phyloP scores from a whole-genome alignment of 2,888 invertebrate species.

The Ligdia adustata region DNA sequence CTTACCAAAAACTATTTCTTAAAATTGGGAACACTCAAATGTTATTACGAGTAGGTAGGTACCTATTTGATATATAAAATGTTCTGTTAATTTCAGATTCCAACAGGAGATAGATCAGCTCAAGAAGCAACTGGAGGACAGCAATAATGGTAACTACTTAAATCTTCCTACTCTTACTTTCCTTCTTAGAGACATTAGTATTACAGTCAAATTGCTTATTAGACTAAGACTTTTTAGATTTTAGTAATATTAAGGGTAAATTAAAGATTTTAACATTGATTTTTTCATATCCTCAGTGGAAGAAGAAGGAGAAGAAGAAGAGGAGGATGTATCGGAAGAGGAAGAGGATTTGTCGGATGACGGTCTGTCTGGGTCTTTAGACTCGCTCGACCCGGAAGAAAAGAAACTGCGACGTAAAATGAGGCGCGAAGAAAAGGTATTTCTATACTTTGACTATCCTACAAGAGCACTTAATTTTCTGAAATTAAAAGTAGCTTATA shows the following conservation, averaged over 20 bases:
- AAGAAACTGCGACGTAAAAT: constrained; percentile 74
- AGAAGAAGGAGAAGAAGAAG: constrained; percentile 61
- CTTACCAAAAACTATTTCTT: too few relatives aligned
- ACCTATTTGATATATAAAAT: neutral
- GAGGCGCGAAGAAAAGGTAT: constrained; percentile 79
- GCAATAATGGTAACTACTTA: constrained; percentile 69
- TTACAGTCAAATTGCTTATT: neutral
- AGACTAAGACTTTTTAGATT: too few relatives aligned
- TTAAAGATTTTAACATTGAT: too few relatives aligned
- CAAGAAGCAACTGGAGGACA: constrained; percentile 92
- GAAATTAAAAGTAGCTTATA: neutral
- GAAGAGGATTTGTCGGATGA: constrained; percentile 74
- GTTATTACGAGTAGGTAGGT: too few relatives aligned
- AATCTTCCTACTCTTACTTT: too few relatives aligned
- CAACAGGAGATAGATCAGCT: constrained; percentile 98
- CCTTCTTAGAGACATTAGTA: neutral
- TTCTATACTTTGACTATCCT: too few relatives aligned
- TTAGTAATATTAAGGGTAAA: too few relatives aligned
- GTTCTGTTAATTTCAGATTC: constrained; percentile 78
- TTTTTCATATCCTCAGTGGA: constrained; percentile 3
- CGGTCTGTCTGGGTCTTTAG: constrained; percentile 78
- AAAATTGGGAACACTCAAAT: too few relatives aligned
- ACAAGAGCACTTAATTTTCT: too few relatives aligned
- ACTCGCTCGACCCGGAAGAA: constrained; percentile 79
- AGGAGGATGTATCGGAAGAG: constrained; percentile 65